These are phyloP conservation scores for Amblyopsis hoosieri DNA, from an alignment of 2,797 vertebrate genomes.

Conservation along the genomic window DNA sequence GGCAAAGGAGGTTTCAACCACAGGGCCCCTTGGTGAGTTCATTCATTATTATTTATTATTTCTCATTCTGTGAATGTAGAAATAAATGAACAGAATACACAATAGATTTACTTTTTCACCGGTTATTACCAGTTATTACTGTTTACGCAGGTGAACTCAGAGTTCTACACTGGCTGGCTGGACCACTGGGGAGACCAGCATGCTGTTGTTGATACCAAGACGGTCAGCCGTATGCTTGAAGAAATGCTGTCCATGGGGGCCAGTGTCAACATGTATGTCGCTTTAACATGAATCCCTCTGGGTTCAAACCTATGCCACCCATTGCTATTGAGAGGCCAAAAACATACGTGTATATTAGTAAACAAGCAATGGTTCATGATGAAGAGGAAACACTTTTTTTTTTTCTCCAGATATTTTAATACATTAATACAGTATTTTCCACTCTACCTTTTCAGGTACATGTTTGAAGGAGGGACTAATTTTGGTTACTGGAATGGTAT, in stretches of 20 bases:
- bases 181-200: slow-evolving; percentile 95
- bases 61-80: background rate
- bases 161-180: slow-evolving; percentile 98
- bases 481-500: slow-evolving; percentile 98
- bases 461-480: slow-evolving; percentile 98
- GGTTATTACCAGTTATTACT: background rate
- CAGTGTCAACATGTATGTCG: slow-evolving; percentile 92
- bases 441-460: slow-evolving; percentile 83
- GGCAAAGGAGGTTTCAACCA: slow-evolving; percentile 85
- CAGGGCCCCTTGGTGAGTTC: slow-evolving; percentile 88
- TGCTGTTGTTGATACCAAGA: slow-evolving; percentile 64
- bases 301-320: background rate
- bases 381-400: background rate
- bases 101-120: background rate
- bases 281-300: slow-evolving; percentile 4
- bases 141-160: slow-evolving; percentile 90
- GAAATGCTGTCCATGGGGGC: slow-evolving; percentile 89
- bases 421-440: background rate
- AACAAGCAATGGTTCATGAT: background rate
- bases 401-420: background rate
- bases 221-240: slow-evolving; percentile 79
- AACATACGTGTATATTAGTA: background rate
- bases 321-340: slow-evolving; percentile 2
- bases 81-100: background rate
- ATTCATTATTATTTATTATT: background rate